Evolutionary conservation across 53 echinoderm and acorn worm genomes (phyloP).

Genomic region (Pentamera pediparva): DNA sequence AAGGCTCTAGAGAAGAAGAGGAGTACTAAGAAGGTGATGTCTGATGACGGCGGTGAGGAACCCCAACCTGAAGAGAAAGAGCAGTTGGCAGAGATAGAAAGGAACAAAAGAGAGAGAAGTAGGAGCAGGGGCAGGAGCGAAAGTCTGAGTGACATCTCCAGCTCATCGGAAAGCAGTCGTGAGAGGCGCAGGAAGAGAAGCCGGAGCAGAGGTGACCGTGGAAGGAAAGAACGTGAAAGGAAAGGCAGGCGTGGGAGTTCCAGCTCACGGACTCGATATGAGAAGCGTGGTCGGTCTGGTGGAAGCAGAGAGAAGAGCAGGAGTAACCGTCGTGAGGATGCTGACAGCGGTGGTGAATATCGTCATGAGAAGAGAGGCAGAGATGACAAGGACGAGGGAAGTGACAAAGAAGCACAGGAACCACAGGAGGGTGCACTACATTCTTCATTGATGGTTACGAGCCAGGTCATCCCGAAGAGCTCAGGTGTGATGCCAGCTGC

Average conservation of each 20-base stretch:
- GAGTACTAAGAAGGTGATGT: constrained; percentile 6
- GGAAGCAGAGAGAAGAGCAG: constrained; percentile 9
- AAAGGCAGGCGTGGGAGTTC: constrained; percentile 12
- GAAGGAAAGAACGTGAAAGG: background rate
- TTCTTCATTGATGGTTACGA: too few species aligned
- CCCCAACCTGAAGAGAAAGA: background rate
- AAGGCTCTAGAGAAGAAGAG: constrained; percentile 15
- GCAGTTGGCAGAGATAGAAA: background rate
- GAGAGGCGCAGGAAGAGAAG: constrained; percentile 15
- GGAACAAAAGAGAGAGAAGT: background rate
- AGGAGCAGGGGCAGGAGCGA: background rate
- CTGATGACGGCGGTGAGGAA: background rate
- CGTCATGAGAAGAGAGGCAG: background rate
- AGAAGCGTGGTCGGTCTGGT: background rate
- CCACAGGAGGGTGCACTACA: too few species aligned
- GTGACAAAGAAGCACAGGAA: background rate
- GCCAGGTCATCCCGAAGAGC: too few species aligned
- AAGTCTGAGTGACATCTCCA: constrained; percentile 7
- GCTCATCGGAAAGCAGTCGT: constrained; percentile 1
- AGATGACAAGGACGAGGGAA: background rate
- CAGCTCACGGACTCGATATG: background rate
- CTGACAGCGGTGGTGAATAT: background rate
- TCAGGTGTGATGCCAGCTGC: too few species aligned
- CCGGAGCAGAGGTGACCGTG: constrained; percentile 19
- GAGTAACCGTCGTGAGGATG: background rate